Percentiles rank a stretch among this genome's conserved stretches.
These are phyloP conservation scores for Harlomillsia oculata DNA, from an alignment of 1,140 invertebrate species.

Conservation along the genomic window DNA sequence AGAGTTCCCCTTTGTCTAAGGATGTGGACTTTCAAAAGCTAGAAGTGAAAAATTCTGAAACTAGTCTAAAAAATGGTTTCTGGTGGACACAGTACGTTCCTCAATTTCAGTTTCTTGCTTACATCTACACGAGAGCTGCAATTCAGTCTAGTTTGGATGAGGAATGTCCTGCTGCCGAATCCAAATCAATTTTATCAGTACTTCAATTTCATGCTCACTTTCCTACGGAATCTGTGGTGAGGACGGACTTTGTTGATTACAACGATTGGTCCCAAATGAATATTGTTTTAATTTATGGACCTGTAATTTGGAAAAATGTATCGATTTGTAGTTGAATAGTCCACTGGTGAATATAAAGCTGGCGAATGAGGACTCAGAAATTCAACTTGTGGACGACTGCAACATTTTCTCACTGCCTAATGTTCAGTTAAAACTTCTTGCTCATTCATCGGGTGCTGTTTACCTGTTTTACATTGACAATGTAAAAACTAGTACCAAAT, in stretches of 20 bases:
- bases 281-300: too few relatives aligned
- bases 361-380: background rate
- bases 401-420: conserved; percentile 2
- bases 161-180: background rate
- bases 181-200: conserved; percentile 59
- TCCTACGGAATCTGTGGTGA: conserved; percentile 72
- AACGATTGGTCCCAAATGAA: background rate
- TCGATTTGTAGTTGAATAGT: conserved; percentile 68
- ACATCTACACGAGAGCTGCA: conserved; percentile 18
- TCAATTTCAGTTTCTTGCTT: conserved; percentile 22
- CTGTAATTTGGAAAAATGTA: too few relatives aligned
- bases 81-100: conserved; percentile 33
- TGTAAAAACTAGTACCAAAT: background rate
- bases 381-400: conserved; percentile 2
- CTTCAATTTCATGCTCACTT: conserved; percentile 73
- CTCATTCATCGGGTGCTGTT: conserved; percentile 23
- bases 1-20: too few relatives aligned
- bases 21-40: too few relatives aligned
- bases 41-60: too few relatives aligned
- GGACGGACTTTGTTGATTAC: conserved; percentile 27
- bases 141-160: conserved; percentile 25
- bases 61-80: too few relatives aligned
- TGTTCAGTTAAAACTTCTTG: conserved; percentile 19
- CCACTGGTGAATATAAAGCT: conserved; percentile 57
- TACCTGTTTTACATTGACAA: conserved; percentile 19